phyloP scores from a whole-genome alignment of 1,140 invertebrate species.

The Penaeus vannamei region DNA sequence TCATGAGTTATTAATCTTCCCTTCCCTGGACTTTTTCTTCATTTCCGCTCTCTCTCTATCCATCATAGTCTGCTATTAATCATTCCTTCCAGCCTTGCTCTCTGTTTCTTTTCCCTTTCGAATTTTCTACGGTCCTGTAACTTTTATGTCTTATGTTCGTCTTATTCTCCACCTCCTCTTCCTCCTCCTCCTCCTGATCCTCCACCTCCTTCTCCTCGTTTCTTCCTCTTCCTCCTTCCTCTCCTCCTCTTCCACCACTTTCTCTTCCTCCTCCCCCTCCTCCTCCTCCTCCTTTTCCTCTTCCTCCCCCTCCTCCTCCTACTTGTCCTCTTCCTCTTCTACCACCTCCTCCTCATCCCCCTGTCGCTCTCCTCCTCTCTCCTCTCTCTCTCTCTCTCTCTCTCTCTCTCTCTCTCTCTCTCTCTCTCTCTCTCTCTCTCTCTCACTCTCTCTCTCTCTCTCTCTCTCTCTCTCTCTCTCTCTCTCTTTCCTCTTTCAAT shows the following conservation, averaged over 20 bases:
- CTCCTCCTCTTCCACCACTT: background rate
- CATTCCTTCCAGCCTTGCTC: background rate
- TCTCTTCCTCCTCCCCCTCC: background rate
- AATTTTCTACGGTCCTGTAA: background rate
- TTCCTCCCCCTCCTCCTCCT: background rate
- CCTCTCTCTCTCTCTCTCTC: no score
- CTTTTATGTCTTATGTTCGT: background rate
- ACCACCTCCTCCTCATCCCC: background rate
- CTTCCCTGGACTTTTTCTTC: no score
- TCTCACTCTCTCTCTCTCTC: no score
- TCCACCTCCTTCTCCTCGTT: background rate
- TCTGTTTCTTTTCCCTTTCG: background rate
- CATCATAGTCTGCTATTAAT: background rate
- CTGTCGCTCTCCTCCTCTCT: background rate
- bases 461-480: no score
- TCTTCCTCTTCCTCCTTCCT: background rate
- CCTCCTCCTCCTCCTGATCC: background rate
- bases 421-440: background rate
- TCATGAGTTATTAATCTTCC: no score
- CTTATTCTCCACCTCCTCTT: background rate
- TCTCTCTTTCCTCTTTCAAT: no score
- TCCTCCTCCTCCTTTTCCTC: background rate
- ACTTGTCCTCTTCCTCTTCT: background rate
- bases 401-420: background rate
- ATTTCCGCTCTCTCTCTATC: background rate